Evolutionary conservation across 2,797 vertebrate genomes (phyloP).

Genomic region (Eulemur mongoz): DNA sequence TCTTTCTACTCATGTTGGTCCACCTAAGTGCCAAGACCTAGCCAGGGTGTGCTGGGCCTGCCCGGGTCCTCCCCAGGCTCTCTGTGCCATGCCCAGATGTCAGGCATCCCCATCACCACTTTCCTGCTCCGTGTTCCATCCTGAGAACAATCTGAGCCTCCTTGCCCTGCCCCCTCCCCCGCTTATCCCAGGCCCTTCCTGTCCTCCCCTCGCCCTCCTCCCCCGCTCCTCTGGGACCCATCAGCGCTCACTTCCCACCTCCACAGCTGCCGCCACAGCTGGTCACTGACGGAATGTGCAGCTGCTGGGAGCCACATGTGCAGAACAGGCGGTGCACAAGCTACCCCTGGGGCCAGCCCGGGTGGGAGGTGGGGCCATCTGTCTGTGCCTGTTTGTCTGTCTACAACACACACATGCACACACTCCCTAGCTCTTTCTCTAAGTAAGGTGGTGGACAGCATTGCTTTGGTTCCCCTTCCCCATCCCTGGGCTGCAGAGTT

Average conservation of each 20-base stretch:
- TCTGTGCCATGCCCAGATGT: not conserved
- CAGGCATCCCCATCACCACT: not conserved
- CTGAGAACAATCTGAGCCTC: constrained; percentile 54
- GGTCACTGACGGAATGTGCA: constrained; percentile 75
- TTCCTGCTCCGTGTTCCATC: not conserved
- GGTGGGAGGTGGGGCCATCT: constrained; percentile 59
- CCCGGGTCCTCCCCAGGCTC: not conserved
- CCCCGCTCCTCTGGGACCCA: constrained; percentile 35
- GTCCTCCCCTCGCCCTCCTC: constrained; percentile 48
- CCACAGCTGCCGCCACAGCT: constrained; percentile 79
- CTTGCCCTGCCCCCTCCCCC: not conserved
- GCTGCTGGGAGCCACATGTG: constrained; percentile 81
- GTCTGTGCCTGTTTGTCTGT: constrained; percentile 61
- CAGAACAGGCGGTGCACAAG: not conserved
- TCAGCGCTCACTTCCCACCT: constrained; percentile 52
- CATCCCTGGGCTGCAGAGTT: not conserved
- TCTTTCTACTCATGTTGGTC: not conserved
- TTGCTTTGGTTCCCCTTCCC: not conserved
- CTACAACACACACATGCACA: not conserved
- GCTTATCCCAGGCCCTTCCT: constrained; percentile 65
- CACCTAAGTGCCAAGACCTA: not conserved
- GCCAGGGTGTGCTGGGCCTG: not conserved
- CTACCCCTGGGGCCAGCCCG: not conserved
- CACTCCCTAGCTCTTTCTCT: not conserved
- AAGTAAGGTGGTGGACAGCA: not conserved